Conservation (phyloP, 1,140 invertebrate species). For the Macrobrachium rosenbergii region DNA sequence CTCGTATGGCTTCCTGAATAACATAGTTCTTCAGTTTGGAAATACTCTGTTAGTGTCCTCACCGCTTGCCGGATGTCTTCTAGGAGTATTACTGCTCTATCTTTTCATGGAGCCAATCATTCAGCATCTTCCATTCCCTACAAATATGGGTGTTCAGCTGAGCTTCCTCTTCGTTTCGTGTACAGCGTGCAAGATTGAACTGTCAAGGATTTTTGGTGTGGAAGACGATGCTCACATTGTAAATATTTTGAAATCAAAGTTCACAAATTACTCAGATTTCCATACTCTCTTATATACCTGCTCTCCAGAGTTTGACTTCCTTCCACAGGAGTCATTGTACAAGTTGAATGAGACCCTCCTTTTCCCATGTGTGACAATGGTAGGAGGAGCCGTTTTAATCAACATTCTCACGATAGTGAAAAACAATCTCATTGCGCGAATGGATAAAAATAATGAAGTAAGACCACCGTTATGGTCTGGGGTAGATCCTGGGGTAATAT, state of each 20-base stretch:
- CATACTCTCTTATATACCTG: constrained; percentile 89
- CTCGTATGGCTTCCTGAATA: constrained; percentile 70
- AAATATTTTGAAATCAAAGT: constrained; percentile 83
- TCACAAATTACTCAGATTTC: constrained; percentile 82
- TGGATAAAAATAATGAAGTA: constrained; percentile 41
- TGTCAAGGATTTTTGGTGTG: constrained; percentile 72
- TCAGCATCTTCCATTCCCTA: constrained; percentile 67
- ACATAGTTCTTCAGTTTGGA: constrained; percentile 75
- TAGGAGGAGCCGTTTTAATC: constrained; percentile 68
- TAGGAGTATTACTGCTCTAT: constrained; percentile 69
- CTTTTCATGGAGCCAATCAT: constrained; percentile 70
- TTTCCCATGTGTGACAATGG: constrained; percentile 74
- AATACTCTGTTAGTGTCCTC: constrained; percentile 80
- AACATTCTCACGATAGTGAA: constrained; percentile 39
- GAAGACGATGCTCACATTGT: constrained; percentile 82
- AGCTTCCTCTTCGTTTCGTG: constrained; percentile 69
- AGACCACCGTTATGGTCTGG: constrained; percentile 54
- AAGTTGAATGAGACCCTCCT: constrained; percentile 74
- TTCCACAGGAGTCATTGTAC: constrained; percentile 74
- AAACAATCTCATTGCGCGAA: constrained; percentile 55
- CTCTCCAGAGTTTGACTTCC: constrained; percentile 85
- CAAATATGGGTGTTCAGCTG: constrained; percentile 69
- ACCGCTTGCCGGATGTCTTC: constrained; percentile 74
- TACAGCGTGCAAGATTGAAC: constrained; percentile 71
- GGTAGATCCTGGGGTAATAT: constrained; percentile 78